phyloP scores from a whole-genome alignment of 2,888 invertebrate species.

The Drosophila kambysellisi region DNA sequence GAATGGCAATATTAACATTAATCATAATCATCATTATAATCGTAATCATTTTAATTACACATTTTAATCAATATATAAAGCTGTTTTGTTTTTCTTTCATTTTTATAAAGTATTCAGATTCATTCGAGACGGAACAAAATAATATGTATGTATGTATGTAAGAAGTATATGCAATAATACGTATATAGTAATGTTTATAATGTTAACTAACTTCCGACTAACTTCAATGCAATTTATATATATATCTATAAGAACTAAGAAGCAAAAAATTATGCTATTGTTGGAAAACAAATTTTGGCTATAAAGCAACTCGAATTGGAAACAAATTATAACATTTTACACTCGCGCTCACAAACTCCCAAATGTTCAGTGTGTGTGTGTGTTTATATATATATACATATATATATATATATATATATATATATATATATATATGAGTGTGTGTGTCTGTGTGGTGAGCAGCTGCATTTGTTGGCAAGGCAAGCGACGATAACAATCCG shows the following conservation, averaged over 20 bases:
- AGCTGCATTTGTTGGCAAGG: slow-evolving; percentile 75
- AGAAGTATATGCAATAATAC: slow-evolving; percentile 49
- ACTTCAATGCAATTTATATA: slow-evolving; percentile 32
- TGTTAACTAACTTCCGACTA: slow-evolving; percentile 40
- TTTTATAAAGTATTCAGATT: slow-evolving; percentile 35
- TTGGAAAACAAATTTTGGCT: slow-evolving; percentile 79
- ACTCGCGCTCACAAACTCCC: slow-evolving; percentile 56
- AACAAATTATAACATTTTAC: slow-evolving; percentile 62
- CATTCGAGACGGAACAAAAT: slow-evolving; percentile 41
- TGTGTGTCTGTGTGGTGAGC: slow-evolving; percentile 46
- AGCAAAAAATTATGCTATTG: slow-evolving; percentile 72
- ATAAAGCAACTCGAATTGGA: slow-evolving; percentile 69
- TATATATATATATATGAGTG: slow-evolving; percentile 18
- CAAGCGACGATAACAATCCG: slow-evolving; percentile 68
- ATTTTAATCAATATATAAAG: slow-evolving; percentile 77
- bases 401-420: slow-evolving; percentile 24
- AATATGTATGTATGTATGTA: slow-evolving; percentile 25
- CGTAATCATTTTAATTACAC: slow-evolving; percentile 60
- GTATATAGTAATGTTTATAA: slow-evolving; percentile 34
- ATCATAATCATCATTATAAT: slow-evolving; percentile 45
- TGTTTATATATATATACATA: slow-evolving; percentile 30
- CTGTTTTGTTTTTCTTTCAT: slow-evolving; percentile 44
- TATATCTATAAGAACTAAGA: slow-evolving; percentile 62
- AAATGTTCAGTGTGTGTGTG: slow-evolving; percentile 34
- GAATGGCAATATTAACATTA: slow-evolving; percentile 55